phyloP scores from a whole-genome alignment of 1,140 invertebrate genomes.

The Panagrolaimus sp. region DNA sequence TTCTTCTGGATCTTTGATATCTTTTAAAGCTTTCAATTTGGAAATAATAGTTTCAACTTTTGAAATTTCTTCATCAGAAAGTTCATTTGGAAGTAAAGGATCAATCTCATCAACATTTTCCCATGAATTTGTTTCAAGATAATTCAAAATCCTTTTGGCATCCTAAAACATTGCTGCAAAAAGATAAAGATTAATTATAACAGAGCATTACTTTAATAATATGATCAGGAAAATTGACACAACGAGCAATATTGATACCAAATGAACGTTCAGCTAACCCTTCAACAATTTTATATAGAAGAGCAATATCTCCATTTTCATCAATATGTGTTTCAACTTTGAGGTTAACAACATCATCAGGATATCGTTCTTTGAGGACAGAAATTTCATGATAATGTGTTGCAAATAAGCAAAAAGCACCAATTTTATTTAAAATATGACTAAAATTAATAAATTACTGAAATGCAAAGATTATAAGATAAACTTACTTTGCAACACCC shows the following conservation, averaged over 20 bases:
- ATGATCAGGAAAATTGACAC: slow-evolving; percentile 63
- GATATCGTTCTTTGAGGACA: slow-evolving; percentile 26
- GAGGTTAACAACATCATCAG: slow-evolving; percentile 29
- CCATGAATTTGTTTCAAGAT: slow-evolving; percentile 2
- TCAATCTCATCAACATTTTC: not conserved
- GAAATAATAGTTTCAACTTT: not conserved
- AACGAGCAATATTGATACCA: slow-evolving; percentile 85
- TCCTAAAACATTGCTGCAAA: not conserved
- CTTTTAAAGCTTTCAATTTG: not conserved
- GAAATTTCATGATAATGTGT: slow-evolving; percentile 93
- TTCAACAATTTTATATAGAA: slow-evolving; percentile 30
- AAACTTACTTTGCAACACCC: slow-evolving; percentile 93
- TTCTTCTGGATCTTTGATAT: no score
- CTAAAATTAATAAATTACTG: no score
- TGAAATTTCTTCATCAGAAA: not conserved
- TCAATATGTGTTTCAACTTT: slow-evolving; percentile 34
- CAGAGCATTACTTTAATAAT: slow-evolving; percentile 11
- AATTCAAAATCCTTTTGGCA: not conserved
- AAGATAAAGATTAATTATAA: no score
- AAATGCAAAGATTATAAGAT: no score
- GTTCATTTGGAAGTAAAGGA: not conserved
- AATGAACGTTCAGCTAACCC: slow-evolving; percentile 88
- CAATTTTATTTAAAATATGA: slow-evolving; percentile 68
- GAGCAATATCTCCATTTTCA: slow-evolving; percentile 26
- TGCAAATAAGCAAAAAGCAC: slow-evolving; percentile 84